These are phyloP conservation scores for Drosophila ogumai DNA, from an alignment of 1,140 invertebrate genomes.

Conservation along the genomic window DNA sequence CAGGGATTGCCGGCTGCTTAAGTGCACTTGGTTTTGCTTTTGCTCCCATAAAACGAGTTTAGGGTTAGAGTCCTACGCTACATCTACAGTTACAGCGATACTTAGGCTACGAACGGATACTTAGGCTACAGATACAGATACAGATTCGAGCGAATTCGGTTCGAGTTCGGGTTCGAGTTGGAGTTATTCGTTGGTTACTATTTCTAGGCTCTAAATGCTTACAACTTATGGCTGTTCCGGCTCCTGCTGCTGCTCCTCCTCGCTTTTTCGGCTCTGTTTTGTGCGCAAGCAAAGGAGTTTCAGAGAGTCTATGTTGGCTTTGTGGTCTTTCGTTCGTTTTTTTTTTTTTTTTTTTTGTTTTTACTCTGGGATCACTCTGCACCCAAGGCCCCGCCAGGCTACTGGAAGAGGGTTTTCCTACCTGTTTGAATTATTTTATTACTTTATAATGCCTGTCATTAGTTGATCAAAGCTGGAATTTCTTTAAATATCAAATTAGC, in stretches of 20 bases:
- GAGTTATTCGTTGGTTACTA: slow-evolving; percentile 9
- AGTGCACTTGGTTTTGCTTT: slow-evolving; percentile 42
- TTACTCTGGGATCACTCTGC: slow-evolving; percentile 16
- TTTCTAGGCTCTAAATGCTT: slow-evolving; percentile 69
- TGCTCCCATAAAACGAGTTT: slow-evolving; percentile 54
- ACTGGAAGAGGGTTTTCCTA: neutral
- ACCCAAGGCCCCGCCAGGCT: slow-evolving; percentile 1
- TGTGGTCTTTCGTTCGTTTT: slow-evolving; percentile 53
- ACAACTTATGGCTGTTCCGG: slow-evolving; percentile 77
- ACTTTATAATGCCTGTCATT: slow-evolving; percentile 3
- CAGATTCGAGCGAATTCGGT: slow-evolving; percentile 17
- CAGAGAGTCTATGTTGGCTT: slow-evolving; percentile 85
- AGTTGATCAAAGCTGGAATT: neutral
- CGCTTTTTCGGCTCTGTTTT: slow-evolving; percentile 43
- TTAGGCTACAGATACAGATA: slow-evolving; percentile 25
- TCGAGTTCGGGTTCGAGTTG: slow-evolving; percentile 19
- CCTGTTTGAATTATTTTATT: slow-evolving; percentile 8
- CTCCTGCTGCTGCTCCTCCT: slow-evolving; percentile 39
- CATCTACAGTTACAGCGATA: slow-evolving; percentile 22
- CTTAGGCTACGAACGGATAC: slow-evolving; percentile 25
- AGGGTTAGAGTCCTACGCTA: slow-evolving; percentile 37
- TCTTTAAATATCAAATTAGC: neutral
- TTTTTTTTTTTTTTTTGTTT: no score
- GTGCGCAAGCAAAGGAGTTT: slow-evolving; percentile 58
- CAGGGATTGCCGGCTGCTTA: slow-evolving; percentile 28